Evolutionary conservation across 2,797 vertebrate species (phyloP).

Genomic region (Pelobates cultripes): DNA sequence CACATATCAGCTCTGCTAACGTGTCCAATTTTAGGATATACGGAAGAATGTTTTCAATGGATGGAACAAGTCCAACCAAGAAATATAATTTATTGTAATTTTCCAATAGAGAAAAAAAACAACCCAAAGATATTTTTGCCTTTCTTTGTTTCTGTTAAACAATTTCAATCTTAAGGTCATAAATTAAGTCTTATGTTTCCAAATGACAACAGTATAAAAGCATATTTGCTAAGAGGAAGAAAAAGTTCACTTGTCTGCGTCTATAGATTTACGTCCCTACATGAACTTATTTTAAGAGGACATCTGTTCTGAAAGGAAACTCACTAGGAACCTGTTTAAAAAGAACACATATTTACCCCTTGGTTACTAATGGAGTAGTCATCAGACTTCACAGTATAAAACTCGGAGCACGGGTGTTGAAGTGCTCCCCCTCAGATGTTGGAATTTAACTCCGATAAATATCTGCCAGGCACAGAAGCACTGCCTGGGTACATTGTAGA

Average conservation of each 20-base stretch:
- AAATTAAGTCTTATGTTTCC: constrained; percentile 46
- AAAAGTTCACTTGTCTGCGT: constrained; percentile 36
- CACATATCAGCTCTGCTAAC: constrained; percentile 8
- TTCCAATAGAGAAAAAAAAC: constrained; percentile 43
- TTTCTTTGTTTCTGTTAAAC: constrained; percentile 49
- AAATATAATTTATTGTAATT: constrained; percentile 38
- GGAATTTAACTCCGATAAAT: too few relatives aligned
- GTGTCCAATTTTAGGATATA: constrained; percentile 40
- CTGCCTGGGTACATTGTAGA: too few relatives aligned
- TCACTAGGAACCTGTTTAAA: constrained; percentile 25
- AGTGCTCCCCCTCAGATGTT: too few relatives aligned
- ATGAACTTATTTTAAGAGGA: constrained; percentile 36
- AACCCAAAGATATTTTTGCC: constrained; percentile 38
- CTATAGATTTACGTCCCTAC: constrained; percentile 43
- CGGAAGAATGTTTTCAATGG: constrained; percentile 2
- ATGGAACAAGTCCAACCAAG: constrained; percentile 31
- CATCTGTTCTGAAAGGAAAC: constrained; percentile 37
- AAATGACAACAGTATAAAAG: constrained; percentile 54
- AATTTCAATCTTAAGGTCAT: constrained; percentile 46
- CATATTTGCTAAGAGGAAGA: constrained; percentile 35
- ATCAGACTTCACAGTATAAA: not conserved
- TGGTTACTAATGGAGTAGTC: constrained; percentile 9
- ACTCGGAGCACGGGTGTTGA: not conserved
- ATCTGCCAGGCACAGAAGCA: too few relatives aligned
- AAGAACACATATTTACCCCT: not conserved